Evolutionary conservation across 2,888 invertebrate genomes (phyloP), one percentile per base, ranked within the genome.

Genomic region (Hirtodrosophila histrioides): DNA sequence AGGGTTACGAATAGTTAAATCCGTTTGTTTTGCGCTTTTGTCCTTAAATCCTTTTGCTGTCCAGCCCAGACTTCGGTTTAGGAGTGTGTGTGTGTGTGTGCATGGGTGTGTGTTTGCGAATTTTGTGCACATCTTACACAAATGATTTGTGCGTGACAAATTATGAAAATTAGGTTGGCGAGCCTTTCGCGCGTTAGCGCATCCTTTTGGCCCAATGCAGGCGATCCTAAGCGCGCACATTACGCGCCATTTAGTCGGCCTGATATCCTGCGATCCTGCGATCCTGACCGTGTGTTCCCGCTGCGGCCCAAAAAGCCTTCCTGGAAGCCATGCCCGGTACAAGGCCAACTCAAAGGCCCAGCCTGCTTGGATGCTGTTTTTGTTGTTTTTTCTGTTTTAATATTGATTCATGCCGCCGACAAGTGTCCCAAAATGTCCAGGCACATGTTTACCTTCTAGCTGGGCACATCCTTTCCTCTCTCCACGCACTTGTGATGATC

Each of bases 131-230:
- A 72, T 68, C 71, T 85, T 75, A 37, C 74, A 69, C 62, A 77
- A 78, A 82, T 82, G 83, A 79, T 79, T 73, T 73, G 77, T 85
- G 85, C 85, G 87, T 86, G 86, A 86, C 86, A 85, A 86, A 86
- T 86, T 88, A 85, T 72, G 73, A 62, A 85, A 86, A 87, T 87
- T 85, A 74, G 86, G 69, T 36, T 69, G 67, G 43, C 75, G 61
- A 64, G 53, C 57, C 69, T 57, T 74, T 65, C 53, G 65, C 53
- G 67, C 60, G 61, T 77, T 75, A 77, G 74, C 78, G 64, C 75
- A 73, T 75, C 69, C 64, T 60, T 66, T 68, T 40, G 33, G 45
- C 36, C 54, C 39, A n/a, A 4, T 23, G 33, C 10, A 12, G 11
- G 23, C 29, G 33, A 43, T 45, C 27, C 36, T 50, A 58, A 51